Percentiles rank a stretch among this genome's conserved stretches.
Evolutionary conservation across 2,797 vertebrate species (phyloP).

Genomic region (Spea hammondii): DNA sequence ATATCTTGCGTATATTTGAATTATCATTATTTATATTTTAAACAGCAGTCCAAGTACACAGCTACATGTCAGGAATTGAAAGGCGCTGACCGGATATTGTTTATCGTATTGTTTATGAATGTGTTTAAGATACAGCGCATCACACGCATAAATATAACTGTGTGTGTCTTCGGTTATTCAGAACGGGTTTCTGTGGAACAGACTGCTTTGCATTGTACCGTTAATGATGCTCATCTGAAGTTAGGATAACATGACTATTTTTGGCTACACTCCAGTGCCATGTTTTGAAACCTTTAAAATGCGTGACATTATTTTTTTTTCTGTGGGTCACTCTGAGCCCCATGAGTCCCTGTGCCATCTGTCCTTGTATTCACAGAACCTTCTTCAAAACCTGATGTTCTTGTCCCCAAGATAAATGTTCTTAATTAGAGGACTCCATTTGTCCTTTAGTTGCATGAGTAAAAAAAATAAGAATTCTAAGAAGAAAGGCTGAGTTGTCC

Average conservation of each 20-base stretch:
- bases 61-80: too few species aligned
- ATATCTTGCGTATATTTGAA: too few species aligned
- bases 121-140: neutral
- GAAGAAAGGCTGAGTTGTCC: too few species aligned
- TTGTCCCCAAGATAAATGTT: conserved; percentile 74
- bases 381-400: conserved; percentile 71
- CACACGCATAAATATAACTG: neutral
- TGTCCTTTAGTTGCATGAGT: conserved; percentile 61
- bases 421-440: conserved; percentile 72
- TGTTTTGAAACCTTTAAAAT: conserved; percentile 68
- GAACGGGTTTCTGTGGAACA: conserved; percentile 6
- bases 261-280: conserved; percentile 45
- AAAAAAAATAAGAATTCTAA: neutral
- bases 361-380: conserved; percentile 72
- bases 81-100: too few species aligned
- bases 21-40: too few species aligned
- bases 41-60: too few species aligned
- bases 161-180: conserved; percentile 21
- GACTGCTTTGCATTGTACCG: conserved; percentile 33
- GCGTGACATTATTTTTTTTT: conserved; percentile 59
- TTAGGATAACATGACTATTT: conserved; percentile 43
- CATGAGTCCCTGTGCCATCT: conserved; percentile 72
- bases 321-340: conserved; percentile 67
- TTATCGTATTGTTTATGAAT: neutral
- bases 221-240: conserved; percentile 46